Base-by-base conservation (phyloP, 2,113 vertebrate genomes). In the Xenus cinereus region DNA sequence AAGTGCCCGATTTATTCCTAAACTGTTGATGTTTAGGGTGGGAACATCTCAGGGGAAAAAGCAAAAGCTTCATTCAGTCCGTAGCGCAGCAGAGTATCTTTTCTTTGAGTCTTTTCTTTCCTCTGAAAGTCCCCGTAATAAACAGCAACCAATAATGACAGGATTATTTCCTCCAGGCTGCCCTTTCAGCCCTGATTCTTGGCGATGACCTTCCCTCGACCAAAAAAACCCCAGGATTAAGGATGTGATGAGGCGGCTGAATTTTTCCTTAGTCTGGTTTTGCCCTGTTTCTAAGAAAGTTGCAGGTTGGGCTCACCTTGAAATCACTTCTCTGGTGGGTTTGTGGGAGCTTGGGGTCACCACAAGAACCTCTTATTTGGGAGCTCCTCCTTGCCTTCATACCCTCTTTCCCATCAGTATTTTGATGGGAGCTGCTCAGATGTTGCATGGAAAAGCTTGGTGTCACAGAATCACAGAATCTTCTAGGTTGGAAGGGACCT, bases 31-130 rank as follows among this genome's bases (percentile, higher is more conserved):
- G 6, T 54, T 80, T 35, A 32, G 33, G 16, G 18, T 45, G 37
- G 12, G 12, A 27, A 6, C 27, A 21, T 75, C 68, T 87, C n/a
- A 39, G 23, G 50, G 30, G 20, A 76, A 75, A 46, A 2, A 1
- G 20, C 43, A 2, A 48, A 68, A 8, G 5, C 43, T 78, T 59
- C 23, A 4, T 51, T 53, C 1, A 0, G 20, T 32, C 46, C 27
- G 1, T 2, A 7, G 35, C 0, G 0, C 24, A 35, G 82, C 37
- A 68, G 8, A 63, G 6, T 48, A 39, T 53, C 53, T 79, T 94
- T 45, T 43, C 26, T 84, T 75, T 21, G 56, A 39, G n/a, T 8
- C 30, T 72, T 72, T 51, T 18, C 41, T 78, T 64, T n/a, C 33
- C 30, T 82, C 59, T 64, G 62, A 28, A 64, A 66, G 45, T 56